Percentiles rank a stretch among this genome's conserved stretches.
phyloP scores from a whole-genome alignment of 2,797 vertebrate genomes.

The Silurus aristotelis region DNA sequence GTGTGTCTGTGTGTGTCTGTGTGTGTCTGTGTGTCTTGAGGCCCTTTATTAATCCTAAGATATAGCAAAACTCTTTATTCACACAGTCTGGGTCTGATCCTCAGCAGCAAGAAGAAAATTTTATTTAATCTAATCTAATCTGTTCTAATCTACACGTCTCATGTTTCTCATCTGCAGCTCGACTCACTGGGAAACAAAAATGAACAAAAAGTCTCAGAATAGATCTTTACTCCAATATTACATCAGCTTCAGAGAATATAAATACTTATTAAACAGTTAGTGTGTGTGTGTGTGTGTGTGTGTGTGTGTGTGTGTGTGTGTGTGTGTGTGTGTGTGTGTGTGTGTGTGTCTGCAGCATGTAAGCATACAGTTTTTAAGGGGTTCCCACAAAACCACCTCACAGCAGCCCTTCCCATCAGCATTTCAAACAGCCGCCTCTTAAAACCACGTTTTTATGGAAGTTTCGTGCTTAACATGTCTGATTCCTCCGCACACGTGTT shows the following conservation, averaged over 20 bases:
- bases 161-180: no score
- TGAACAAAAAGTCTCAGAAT: not conserved
- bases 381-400: constrained; percentile 53
- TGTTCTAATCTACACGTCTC: no score
- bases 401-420: constrained; percentile 49
- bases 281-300: constrained; percentile 2
- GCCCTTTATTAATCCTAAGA: no score
- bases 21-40: no score
- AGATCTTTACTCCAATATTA: constrained; percentile 4
- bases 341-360: constrained; percentile 10
- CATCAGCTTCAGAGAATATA: constrained; percentile 11
- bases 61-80: no score
- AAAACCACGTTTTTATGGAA: constrained; percentile 48
- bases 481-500: constrained; percentile 38
- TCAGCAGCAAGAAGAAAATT: no score
- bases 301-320: not conserved
- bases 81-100: no score
- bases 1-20: no score
- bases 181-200: no score
- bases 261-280: not conserved
- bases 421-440: constrained; percentile 48
- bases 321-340: constrained; percentile 13
- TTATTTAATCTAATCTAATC: no score
- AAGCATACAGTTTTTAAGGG: constrained; percentile 29
- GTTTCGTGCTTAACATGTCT: constrained; percentile 49